Evolutionary conservation across 2,888 invertebrate genomes (phyloP), one percentile per base, ranked within the genome.

Genomic region (Hirtodrosophila confusa): DNA sequence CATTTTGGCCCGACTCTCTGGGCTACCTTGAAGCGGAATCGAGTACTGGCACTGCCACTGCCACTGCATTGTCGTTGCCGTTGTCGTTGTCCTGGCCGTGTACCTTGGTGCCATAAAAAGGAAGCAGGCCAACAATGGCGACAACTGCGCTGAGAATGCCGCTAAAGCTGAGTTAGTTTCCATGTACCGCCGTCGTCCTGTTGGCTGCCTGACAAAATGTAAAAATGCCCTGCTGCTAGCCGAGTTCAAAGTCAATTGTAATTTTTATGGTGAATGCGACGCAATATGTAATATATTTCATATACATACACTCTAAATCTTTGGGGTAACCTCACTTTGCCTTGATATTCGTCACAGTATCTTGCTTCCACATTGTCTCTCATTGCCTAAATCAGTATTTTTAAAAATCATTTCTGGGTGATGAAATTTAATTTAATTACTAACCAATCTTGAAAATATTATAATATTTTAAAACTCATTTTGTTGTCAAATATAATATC

Each of bases 81-180:
- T 24, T 23, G 51, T 50, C 11, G 65, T 41, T 53, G 63, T 50
- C 67, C 62, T 75, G 47, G 55, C 50, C 69, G 64, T 79, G 69
- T 80, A 83, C 82, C 82, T 83, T 80, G 73, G 75, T 80, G 88
- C 76, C 88, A 87, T 87, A 88, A 87, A 80, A 82, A 78, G 78
- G 67, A 79, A 78, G 58, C 78, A 54, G 78, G 73, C 82, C 77
- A 86, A 60, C 69, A 72, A 68, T 65, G 71, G 82, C 82, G 69
- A 65, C 76, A 43, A 58, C 56, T 47, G 40, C 40, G 45, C 58
- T 40, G 60, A 45, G 53, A 56, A 45, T 54, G 43, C 41, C 45
- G 55, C 54, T 49, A 39, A 37, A 36, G 45, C 64, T 84, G 80
- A 86, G 86, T 83, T 73, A 48, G 68, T 83, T 83, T 86, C 62